Conservation (phyloP, 1,140 invertebrate genomes). For the Hyles vespertilio region DNA sequence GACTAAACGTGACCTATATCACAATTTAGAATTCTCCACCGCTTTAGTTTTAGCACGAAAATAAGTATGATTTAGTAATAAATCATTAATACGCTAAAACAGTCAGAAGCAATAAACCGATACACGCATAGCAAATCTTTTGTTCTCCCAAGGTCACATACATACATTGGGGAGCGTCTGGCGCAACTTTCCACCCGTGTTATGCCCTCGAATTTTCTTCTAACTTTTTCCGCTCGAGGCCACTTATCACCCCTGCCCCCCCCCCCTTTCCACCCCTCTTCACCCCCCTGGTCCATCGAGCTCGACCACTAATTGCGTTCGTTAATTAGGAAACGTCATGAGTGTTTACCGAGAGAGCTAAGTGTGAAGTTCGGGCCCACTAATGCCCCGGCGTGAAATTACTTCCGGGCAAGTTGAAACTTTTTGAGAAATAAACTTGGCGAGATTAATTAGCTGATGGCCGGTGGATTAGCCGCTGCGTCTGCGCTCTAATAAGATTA, state of each 20-base stretch:
- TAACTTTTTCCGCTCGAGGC: slow-evolving; percentile 58
- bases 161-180: slow-evolving; percentile 16
- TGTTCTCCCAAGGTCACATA: background rate
- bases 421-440: slow-evolving; percentile 73
- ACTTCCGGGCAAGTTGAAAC: slow-evolving; percentile 65
- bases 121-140: too few relatives aligned
- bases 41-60: too few relatives aligned
- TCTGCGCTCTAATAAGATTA: slow-evolving; percentile 68
- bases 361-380: slow-evolving; percentile 69
- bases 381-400: slow-evolving; percentile 64
- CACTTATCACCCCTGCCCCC: slow-evolving; percentile 56
- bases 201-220: slow-evolving; percentile 64
- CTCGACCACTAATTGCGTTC: slow-evolving; percentile 71
- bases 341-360: slow-evolving; percentile 72
- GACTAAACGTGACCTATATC: too few relatives aligned
- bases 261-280: slow-evolving; percentile 16
- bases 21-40: too few relatives aligned
- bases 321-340: slow-evolving; percentile 75
- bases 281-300: slow-evolving; percentile 44
- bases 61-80: too few relatives aligned
- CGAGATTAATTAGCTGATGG: slow-evolving; percentile 73
- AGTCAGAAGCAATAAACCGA: too few relatives aligned
- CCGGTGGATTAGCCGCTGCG: slow-evolving; percentile 62
- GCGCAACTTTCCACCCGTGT: slow-evolving; percentile 39
- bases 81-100: too few relatives aligned